Evolutionary conservation across 2,113 vertebrate species (phyloP).

Genomic region (Mungos mungo): DNA sequence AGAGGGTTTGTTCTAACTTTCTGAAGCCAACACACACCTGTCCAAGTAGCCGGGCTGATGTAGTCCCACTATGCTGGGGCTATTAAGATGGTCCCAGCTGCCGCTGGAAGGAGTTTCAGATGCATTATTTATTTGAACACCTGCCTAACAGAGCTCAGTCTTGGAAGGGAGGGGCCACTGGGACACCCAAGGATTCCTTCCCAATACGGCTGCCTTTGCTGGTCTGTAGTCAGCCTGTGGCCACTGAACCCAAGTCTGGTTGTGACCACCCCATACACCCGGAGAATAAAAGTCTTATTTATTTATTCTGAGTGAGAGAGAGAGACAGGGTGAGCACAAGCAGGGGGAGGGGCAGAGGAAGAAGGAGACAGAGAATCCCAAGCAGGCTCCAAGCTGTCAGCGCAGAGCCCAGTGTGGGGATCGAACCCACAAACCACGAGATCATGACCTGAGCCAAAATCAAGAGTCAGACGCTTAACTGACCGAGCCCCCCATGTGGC

Average conservation of each 20-base stretch:
- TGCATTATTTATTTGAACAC: conserved; percentile 93
- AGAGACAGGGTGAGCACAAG: too few species aligned
- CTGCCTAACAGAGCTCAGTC: conserved; percentile 85
- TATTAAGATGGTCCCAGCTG: conserved; percentile 89
- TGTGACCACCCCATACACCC: not conserved
- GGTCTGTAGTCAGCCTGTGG: not conserved
- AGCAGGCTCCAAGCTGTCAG: too few species aligned
- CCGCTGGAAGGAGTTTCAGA: conserved; percentile 91
- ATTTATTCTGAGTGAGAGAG: too few species aligned
- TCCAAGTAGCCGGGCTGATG: conserved; percentile 42
- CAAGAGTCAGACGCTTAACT: too few species aligned
- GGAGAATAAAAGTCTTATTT: too few species aligned
- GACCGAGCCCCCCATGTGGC: too few species aligned
- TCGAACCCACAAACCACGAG: too few species aligned
- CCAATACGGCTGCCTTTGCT: fast-evolving
- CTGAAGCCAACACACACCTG: conserved; percentile 73
- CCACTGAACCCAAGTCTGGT: not conserved
- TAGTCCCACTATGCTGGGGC: conserved; percentile 77
- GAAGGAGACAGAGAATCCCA: too few species aligned
- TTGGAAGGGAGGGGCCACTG: conserved; percentile 74
- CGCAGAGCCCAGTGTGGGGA: too few species aligned
- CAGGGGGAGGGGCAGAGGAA: too few species aligned
- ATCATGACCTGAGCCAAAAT: too few species aligned
- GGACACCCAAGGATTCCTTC: conserved; percentile 62
- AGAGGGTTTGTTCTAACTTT: conserved; percentile 45